Base-by-base conservation (phyloP, 1,140 invertebrate species). In the Solenopsis invicta region DNA sequence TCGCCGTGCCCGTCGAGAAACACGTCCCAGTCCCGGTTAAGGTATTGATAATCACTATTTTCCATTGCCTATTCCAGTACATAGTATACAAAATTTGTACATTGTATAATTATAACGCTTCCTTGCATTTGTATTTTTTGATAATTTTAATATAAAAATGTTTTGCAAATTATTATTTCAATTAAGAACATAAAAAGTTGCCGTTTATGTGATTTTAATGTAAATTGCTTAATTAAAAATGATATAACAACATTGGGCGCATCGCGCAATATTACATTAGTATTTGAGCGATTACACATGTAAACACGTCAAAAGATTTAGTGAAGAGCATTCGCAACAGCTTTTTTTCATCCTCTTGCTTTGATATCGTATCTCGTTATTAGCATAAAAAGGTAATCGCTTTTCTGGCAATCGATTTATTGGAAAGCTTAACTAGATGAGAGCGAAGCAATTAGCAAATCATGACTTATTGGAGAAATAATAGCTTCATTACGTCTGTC, bases 1-100 rank as follows among this genome's bases (percentile, higher is more conserved):
- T 95, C 12, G 89, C 93, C 29, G 92, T 94, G 5, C 88, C 94
- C 4, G 87, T 95, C 62, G 94, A 95, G 86, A 95, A 91, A 88
- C 94, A 93, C 16, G 87, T 94, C 24, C 93, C 94, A 13, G 91
- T 93, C 21, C 85, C 93, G 0, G 92, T 94, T 72, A 95, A 94
- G 93, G 95, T 95, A 93, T 56, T 8, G 4, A 80, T 18, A 29
- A 29, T 29, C 29, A 6, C 16, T 29, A 41, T 21, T 56, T 52
- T 50, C 10, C 16, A 34, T 52, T 52, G 24, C 1, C 12, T 4
- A 34, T 54, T 4, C 4, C n/a, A 41, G 4, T 54, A 56, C n/a
- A 21, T 56, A 3, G 9, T 56, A 1, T 50, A n/a, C 24, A 48
- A 69, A 48, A 5, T 69, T 71, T 71, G 12, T 50, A 45, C 18